Evolutionary conservation across 2,797 vertebrate species (phyloP).

Genomic region (Urosaurus nigricauda): DNA sequence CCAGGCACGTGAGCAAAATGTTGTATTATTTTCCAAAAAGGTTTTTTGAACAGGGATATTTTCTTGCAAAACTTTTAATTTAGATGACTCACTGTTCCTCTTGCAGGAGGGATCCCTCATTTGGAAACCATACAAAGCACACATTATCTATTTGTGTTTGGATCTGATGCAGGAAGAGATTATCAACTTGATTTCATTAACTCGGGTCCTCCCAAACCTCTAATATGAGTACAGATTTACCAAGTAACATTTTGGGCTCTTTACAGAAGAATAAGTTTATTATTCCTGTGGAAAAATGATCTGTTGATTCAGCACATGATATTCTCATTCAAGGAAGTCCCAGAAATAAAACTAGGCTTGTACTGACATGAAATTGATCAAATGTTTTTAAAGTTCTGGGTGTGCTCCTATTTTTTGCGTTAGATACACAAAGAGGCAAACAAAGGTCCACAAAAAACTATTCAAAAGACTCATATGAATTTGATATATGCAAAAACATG

Average conservation of each 20-base stretch:
- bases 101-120: conserved; percentile 69
- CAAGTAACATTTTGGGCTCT: conserved; percentile 31
- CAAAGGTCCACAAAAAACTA: conserved; percentile 12
- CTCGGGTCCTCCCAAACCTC: conserved; percentile 38
- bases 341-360: conserved; percentile 61
- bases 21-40: conserved; percentile 32
- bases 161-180: conserved; percentile 70
- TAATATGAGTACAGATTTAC: conserved; percentile 40
- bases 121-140: conserved; percentile 62
- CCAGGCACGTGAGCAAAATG: conserved; percentile 46
- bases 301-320: conserved; percentile 39
- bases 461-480: conserved; percentile 39
- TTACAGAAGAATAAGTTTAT: conserved; percentile 42
- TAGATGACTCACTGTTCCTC: conserved; percentile 67
- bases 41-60: conserved; percentile 46
- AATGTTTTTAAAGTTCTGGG: not conserved
- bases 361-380: conserved; percentile 45
- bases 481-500: conserved; percentile 47
- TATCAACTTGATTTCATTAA: conserved; percentile 65
- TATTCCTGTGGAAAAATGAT: conserved; percentile 5
- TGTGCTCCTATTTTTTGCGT: conserved; percentile 53
- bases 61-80: conserved; percentile 56
- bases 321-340: conserved; percentile 61
- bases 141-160: conserved; percentile 68
- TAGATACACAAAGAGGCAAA: conserved; percentile 20